phyloP scores from a whole-genome alignment of 2,113 vertebrate species.

The Alosa alosa region DNA sequence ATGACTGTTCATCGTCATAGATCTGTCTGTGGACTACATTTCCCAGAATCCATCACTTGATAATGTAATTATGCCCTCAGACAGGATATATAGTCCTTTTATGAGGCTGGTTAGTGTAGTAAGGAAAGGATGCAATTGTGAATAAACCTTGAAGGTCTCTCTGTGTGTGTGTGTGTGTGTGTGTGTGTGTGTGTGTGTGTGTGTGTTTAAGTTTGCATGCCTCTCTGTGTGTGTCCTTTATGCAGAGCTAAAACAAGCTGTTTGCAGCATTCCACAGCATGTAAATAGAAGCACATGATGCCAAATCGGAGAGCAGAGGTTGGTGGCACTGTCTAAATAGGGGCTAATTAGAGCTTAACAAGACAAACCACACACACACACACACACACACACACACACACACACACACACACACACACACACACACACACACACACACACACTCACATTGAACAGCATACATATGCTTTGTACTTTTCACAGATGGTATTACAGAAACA shows the following conservation, averaged over 20 bases:
- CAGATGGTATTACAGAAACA: too few relatives aligned
- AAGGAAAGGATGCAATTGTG: background rate
- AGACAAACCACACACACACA: slow-evolving; percentile 16
- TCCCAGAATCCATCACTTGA: too few relatives aligned
- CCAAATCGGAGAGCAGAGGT: slow-evolving; percentile 18
- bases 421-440: background rate
- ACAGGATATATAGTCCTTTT: too few relatives aligned
- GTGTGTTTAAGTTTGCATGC: background rate
- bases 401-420: background rate
- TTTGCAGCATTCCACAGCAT: slow-evolving; percentile 37
- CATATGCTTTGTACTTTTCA: background rate
- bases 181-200: background rate
- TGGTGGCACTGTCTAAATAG: background rate
- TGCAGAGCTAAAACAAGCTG: slow-evolving; percentile 28
- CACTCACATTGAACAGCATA: background rate
- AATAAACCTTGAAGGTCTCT: background rate
- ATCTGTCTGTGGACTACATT: too few relatives aligned
- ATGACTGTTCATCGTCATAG: too few relatives aligned
- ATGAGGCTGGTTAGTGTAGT: background rate
- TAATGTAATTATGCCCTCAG: too few relatives aligned
- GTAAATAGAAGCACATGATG: slow-evolving; percentile 35
- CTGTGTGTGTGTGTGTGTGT: background rate
- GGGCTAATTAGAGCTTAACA: slow-evolving; percentile 7
- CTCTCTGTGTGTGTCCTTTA: slow-evolving; percentile 23
- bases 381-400: background rate